Conservation (phyloP, 2,113 vertebrate species). For the Mus spicilegus region DNA sequence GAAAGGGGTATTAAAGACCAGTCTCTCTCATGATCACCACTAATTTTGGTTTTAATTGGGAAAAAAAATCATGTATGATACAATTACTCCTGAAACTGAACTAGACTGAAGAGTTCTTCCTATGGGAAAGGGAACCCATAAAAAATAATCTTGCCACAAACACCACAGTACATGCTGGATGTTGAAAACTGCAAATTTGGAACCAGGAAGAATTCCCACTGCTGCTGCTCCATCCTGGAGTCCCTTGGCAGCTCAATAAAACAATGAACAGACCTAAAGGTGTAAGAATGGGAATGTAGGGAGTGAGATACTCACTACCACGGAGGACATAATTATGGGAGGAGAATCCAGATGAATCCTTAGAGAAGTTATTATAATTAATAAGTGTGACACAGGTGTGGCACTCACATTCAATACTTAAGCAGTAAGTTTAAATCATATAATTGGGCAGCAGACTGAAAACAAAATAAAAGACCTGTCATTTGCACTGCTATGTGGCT, state of each 20-base stretch:
- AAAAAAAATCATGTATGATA: slow-evolving; percentile 15
- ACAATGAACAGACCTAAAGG: slow-evolving; percentile 57
- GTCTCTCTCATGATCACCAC: slow-evolving; percentile 8
- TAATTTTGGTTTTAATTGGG: slow-evolving; percentile 39
- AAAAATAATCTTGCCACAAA: background rate
- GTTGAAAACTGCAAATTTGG: slow-evolving; percentile 11
- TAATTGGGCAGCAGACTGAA: slow-evolving; percentile 51
- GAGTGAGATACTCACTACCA: slow-evolving; percentile 22
- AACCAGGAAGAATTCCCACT: background rate
- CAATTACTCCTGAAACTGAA: background rate
- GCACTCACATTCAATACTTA: slow-evolving; percentile 53
- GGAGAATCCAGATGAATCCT: slow-evolving; percentile 51
- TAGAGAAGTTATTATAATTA: slow-evolving; percentile 64
- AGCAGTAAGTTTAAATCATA: slow-evolving; percentile 65
- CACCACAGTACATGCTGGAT: background rate
- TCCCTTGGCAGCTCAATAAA: slow-evolving; percentile 38
- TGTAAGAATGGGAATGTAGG: slow-evolving; percentile 38
- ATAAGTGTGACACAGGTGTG: slow-evolving; percentile 44
- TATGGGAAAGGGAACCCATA: background rate
- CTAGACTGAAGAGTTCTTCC: slow-evolving; percentile 3
- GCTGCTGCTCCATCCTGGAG: background rate
- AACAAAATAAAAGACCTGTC: slow-evolving; percentile 56
- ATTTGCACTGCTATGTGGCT: slow-evolving; percentile 41
- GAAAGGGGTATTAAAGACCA: slow-evolving; percentile 25
- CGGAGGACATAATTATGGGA: slow-evolving; percentile 41